Conservation (phyloP, 2,113 vertebrate species). For the human (Homo sapiens) region DNA sequence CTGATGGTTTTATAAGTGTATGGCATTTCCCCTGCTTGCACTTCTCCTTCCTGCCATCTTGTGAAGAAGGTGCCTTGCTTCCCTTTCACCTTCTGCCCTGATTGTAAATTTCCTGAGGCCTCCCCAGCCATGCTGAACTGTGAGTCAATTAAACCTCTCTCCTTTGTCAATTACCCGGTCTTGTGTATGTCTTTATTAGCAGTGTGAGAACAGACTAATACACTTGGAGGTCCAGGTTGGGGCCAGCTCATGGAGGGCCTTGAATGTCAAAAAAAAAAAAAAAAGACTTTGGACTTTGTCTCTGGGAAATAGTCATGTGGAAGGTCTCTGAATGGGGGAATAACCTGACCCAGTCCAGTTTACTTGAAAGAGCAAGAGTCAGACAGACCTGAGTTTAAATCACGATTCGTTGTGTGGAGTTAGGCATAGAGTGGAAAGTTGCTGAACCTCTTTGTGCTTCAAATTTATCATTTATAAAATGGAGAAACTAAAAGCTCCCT, state of each 20-base stretch:
- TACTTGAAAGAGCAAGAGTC: neutral
- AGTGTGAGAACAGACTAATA: too few relatives aligned
- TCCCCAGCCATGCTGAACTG: too few relatives aligned
- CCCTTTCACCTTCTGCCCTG: too few relatives aligned
- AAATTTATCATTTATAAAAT: neutral
- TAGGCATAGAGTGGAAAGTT: neutral
- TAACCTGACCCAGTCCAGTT: neutral
- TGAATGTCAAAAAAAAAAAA: neutral
- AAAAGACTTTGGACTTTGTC: neutral
- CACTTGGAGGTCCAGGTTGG: neutral
- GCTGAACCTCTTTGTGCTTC: neutral
- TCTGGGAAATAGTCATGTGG: neutral
- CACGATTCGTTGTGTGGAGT: neutral
- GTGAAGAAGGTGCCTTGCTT: too few relatives aligned
- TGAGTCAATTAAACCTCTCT: too few relatives aligned
- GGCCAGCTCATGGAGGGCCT: neutral
- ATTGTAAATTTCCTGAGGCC: too few relatives aligned
- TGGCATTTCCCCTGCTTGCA: too few relatives aligned
- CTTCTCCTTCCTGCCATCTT: too few relatives aligned
- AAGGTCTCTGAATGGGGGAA: neutral
- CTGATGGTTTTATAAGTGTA: too few relatives aligned
- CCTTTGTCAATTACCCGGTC: too few relatives aligned
- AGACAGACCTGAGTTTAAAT: neutral
- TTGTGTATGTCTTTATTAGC: too few relatives aligned
- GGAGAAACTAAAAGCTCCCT: neutral